Evolutionary conservation across 1,140 invertebrate species (phyloP), one percentile per base, ranked within the genome.

Genomic region (Gryon sp.): DNA sequence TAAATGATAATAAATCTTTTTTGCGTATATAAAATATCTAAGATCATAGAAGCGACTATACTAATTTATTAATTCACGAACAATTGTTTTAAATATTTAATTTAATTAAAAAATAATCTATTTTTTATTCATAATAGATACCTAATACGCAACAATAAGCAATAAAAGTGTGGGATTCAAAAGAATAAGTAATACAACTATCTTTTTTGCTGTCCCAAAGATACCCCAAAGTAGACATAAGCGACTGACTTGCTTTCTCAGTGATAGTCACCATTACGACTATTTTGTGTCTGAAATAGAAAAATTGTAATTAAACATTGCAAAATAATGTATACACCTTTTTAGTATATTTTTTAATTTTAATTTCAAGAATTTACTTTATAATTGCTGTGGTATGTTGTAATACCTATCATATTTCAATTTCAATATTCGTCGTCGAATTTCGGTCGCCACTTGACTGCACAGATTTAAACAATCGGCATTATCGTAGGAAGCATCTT

Each of bases 401-500:
- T 50, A 45, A 52, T 79, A 90, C 90, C 90, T 90, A 41, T 90
- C 88, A 46, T 88, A 91, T 4, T 90, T 83, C 16, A 90, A 76
- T 36, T 86, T 87, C 52, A 87, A 85, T 18, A 91, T 84, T 72
- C 83, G 83, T 7, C 83, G 80, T 11, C 84, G 79, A 66, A 91
- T 90, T 43, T 87, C 84, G 0, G 72, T 69, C 1, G 89, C 86
- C 18, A 87, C 82, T 45, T 85, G 81, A 32, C 79, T 81, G 6
- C 89, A 90, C 14, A 89, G 66, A 59, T 84, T 84, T 0, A 81
- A 53, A 52, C 81, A 80, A 26, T 87, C 83, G 4, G 79, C 78
- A 2, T 83, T 66, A 70, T 90, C 89, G 52, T 90, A 90, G 0
- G 73, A 75, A 1, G 87, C 66, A 75, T 90, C 85, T 55, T 90